Evolutionary conservation across 2,888 invertebrate species (phyloP).

Genomic region (Drosophila pseudotakahashii): DNA sequence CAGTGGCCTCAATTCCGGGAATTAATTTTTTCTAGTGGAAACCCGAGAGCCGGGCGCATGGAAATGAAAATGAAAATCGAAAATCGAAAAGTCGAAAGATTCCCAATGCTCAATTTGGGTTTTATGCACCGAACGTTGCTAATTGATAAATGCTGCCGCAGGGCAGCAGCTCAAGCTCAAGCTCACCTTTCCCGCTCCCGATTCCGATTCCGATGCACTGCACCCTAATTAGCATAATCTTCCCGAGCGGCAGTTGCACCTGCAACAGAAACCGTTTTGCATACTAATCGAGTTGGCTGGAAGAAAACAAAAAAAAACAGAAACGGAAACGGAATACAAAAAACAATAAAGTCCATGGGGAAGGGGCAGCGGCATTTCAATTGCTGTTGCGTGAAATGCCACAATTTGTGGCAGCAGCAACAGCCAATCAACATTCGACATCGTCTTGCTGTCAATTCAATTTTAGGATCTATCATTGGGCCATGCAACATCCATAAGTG

Average conservation of each 20-base stretch:
- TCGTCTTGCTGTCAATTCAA: constrained; percentile 56
- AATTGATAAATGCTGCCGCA: constrained; percentile 56
- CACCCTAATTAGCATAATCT: constrained; percentile 55
- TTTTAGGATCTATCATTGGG: constrained; percentile 51
- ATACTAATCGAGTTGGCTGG: constrained; percentile 65
- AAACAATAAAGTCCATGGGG: background rate
- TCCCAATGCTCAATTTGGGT: constrained; percentile 27
- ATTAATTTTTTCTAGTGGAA: constrained; percentile 19
- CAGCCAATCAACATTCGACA: constrained; percentile 52
- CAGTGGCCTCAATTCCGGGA: constrained; percentile 25
- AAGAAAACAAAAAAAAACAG: background rate
- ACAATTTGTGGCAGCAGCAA: constrained; percentile 66
- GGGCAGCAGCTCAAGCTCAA: constrained; percentile 1
- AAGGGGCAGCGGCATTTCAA: constrained; percentile 62
- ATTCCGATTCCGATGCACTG: background rate
- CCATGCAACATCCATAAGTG: constrained; percentile 45
- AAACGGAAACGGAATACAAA: background rate
- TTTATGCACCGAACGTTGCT: constrained; percentile 51
- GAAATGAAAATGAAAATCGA: constrained; percentile 5
- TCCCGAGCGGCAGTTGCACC: constrained; percentile 45
- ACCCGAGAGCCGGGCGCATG: constrained; percentile 4
- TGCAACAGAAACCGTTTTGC: constrained; percentile 60
- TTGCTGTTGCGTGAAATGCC: constrained; percentile 75
- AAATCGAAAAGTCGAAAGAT: background rate
- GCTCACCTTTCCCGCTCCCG: constrained; percentile 1